Base-by-base conservation (phyloP, 1,140 invertebrate genomes). In the Drosophila yakuba region DNA sequence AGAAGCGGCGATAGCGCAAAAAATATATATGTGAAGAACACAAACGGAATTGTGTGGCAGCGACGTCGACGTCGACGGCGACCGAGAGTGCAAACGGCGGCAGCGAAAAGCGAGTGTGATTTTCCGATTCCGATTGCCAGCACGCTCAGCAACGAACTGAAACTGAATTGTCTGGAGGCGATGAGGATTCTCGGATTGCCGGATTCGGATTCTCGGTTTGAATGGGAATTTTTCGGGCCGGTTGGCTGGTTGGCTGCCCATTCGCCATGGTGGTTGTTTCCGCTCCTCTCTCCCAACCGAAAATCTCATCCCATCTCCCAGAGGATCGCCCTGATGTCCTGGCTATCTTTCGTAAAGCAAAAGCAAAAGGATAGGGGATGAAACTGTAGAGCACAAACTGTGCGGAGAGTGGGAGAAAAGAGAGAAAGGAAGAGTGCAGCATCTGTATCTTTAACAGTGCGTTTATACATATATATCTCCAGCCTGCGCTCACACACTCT, bases 151-250 rank as follows among this genome's bases (percentile, higher is more conserved):
- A 80, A 76, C 66, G 62, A 79, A 88, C 82, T 47, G 68, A 88
- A 79, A 88, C 82, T 47, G 64, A 88, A 62, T 76, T 79, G 74
- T 83, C 75, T 88, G 71, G 72, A 64, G 80, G 72, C 68, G 84
- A 67, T 82, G 80, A 66, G 61, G 55, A 66, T 59, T 48, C 44
- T 35, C 52, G 50, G 44, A 35, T 36, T 43, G 28, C 48, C 50
- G 25, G 23, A 38, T 28, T 60, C 23, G 32, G 45, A 28, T 50
- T 32, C 44, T 44, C 50, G 47, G 43, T 36, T 23, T 43, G 44
- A 77, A 50, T 78, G 64, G 57, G 59, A 62, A 50, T 71, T 69
- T 63, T 54, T 51, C 60, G 78, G 60, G 52, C 47, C 60, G 78
- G 60, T 25, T 43, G 56, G 60, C 55, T 80, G 77, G 79, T 81